Evolutionary conservation across 2,113 vertebrate genomes (phyloP), one percentile per base, ranked within the genome.

Genomic region (Xiphias gladius): DNA sequence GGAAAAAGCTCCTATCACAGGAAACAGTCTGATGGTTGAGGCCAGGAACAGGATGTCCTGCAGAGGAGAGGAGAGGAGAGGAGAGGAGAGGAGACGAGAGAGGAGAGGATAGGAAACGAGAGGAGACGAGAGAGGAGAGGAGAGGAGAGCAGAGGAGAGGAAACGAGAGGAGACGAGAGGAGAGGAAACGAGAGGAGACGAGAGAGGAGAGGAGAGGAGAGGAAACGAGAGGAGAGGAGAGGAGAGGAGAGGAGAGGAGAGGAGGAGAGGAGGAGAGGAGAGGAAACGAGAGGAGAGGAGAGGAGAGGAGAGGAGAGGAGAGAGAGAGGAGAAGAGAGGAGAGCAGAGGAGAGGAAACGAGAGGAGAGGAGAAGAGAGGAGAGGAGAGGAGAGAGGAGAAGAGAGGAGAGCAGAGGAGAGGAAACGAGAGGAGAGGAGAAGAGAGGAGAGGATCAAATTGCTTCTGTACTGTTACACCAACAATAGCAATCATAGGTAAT

Each of bases 1-100:
- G 54, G 54, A 39, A 30, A 14, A 1, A 58, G 75, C 28, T 90
- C 89, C 89, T 85, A 84, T 37, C 1, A 2, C 84, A 75, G 89
- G 89, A 90, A 87, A 71, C 41, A 41, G 64, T 20, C 41, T 28
- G 50, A 75, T 63, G 85, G 48, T 77, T 73, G 58, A 80, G 80
- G 76, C 61, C 86, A 79, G 77, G 75, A 17, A 73, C 80, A 79
- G 88, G 86, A 90, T 80, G 73, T 75, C 52, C 79, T 70, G 74
- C 26, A 32, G 22, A 62, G 67, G 32, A 26, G 59, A 41, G 17
- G 37, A 50, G 50, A 19, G 46, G 26, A 26, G 26, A 58, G 30
- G 46, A 20, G 22, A 46, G 57, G 28, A 62, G 19, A 57, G 39
- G 13, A 30, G 4, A 28, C 1, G 10, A 7, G 13, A 54, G 10